These are phyloP conservation scores for Batillaria attramentaria DNA, from an alignment of 1,140 invertebrate species.

Conservation along the genomic window DNA sequence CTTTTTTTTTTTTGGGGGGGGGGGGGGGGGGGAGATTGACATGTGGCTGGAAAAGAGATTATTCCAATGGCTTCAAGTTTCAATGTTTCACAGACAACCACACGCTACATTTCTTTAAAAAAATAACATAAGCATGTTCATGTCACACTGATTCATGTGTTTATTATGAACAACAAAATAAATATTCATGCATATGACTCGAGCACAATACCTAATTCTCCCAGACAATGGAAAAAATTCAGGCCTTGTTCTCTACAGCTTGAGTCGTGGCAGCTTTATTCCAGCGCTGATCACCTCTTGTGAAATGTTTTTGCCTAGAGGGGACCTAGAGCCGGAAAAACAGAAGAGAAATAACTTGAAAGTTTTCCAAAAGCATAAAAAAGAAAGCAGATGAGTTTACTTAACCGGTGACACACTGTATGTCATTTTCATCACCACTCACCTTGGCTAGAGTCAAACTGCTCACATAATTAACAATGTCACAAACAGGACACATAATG, in stretches of 20 bases:
- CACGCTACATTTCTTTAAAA: neutral
- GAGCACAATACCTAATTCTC: neutral
- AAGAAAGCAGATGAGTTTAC: no score
- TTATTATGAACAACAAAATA: neutral
- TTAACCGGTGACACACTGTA: no score
- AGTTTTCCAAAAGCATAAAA: no score
- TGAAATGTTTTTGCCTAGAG: slow-evolving; percentile 76
- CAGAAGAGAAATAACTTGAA: neutral
- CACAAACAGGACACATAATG: no score
- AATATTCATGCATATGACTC: neutral
- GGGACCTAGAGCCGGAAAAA: slow-evolving; percentile 66
- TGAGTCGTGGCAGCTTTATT: slow-evolving; percentile 72
- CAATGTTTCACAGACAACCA: neutral
- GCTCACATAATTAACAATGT: no score
- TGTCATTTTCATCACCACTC: no score
- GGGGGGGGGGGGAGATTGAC: no score
- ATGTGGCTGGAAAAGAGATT: no score
- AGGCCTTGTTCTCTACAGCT: slow-evolving; percentile 27
- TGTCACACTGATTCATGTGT: neutral
- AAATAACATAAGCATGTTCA: no score
- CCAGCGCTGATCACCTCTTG: slow-evolving; percentile 73
- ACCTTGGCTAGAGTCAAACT: no score
- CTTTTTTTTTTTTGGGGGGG: no score
- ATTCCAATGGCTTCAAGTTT: no score
- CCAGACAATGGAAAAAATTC: neutral